Base-by-base conservation (phyloP, 2,113 vertebrate species). In the Sinocyclocheilus maitianheensis region DNA sequence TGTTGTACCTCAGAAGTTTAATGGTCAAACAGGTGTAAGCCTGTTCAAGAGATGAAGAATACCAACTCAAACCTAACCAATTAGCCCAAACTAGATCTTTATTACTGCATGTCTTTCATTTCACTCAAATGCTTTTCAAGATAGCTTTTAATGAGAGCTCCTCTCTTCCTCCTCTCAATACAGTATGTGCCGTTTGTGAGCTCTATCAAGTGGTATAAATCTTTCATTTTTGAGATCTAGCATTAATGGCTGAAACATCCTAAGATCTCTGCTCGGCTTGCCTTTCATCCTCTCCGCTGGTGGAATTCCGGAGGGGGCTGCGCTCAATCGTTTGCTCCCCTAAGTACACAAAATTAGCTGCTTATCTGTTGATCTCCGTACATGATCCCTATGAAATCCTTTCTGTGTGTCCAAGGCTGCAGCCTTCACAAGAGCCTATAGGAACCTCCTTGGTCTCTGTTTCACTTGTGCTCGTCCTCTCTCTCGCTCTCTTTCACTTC, bases 281-380 rank as follows among this genome's bases (percentile, higher is more conserved):
- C 89, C 94, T 91, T 93, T 96, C 93, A 96, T 96, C 94, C 93
- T 91, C 91, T 94, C 92, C 80, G 91, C 92, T 89, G 89, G 60
- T 85, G 91, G 86, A 95, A 96, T 95, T 96, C 96, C 92, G 55
- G 76, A 55, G 94, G 94, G 95, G 95, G 89, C 46, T 22, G 26
- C 14, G 22, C 40, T 53, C 87, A 85, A 95, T 96, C 95, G 88
- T 96, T 97, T 96, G 94, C 95, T 97, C 95, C 94, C 95, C 94
- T 97, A 97, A 97, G 96, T 97, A 97, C 96, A 96, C 95, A 98
- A 97, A 98, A 98, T 98, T 96, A 97, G 94, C 96, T 97, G 96
- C 97, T 98, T 97, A 98, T 97, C 96, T 91, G 97, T 96, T 97
- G 97, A 97, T 99, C 97, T 98, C 95, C 89, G 94, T 96, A 97